Percentiles rank a stretch among this genome's conserved stretches.
Evolutionary conservation across 2,797 vertebrate species (phyloP).

Genomic region (Melanotaenia trifasciata): DNA sequence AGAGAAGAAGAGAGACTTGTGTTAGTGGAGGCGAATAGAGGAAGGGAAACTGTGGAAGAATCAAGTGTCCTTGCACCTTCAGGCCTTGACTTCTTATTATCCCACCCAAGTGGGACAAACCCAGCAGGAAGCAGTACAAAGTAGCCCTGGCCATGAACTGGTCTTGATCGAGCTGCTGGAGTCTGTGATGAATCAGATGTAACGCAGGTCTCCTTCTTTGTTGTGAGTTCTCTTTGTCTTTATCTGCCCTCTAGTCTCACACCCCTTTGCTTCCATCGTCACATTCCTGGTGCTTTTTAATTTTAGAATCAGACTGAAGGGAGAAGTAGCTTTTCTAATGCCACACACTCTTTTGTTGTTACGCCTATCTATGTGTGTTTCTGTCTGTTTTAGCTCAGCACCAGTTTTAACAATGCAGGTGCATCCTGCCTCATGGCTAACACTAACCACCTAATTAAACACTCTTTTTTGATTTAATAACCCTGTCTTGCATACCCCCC

Average conservation of each 20-base stretch:
- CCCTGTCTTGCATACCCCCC: conserved; percentile 29
- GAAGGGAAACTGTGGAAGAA: conserved; percentile 47
- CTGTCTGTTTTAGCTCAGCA: conserved; percentile 33
- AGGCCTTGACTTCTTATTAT: conserved; percentile 27
- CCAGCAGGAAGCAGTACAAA: conserved; percentile 62
- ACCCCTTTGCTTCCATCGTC: conserved; percentile 71
- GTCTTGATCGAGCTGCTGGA: conserved; percentile 26
- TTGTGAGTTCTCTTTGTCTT: conserved; percentile 25
- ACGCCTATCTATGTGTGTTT: conserved; percentile 15
- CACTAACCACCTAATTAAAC: conserved; percentile 51
- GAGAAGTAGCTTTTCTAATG: conserved; percentile 38
- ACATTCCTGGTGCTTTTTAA: conserved; percentile 78
- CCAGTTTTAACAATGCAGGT: conserved; percentile 75
- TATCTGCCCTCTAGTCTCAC: conserved; percentile 46
- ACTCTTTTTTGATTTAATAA: conserved; percentile 46
- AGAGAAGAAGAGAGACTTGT: conserved; percentile 54
- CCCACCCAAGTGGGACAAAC: conserved; percentile 16
- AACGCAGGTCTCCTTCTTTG: conserved; percentile 24
- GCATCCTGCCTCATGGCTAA: conserved; percentile 55
- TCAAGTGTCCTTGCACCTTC: conserved; percentile 45
- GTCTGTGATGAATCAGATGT: conserved; percentile 47
- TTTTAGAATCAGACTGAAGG: conserved; percentile 70
- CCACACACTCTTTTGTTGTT: conserved; percentile 14
- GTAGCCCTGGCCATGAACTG: conserved; percentile 49
- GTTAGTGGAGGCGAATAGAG: conserved; percentile 33